These are phyloP conservation scores for Odontophorus gujanensis DNA, from an alignment of 2,113 vertebrate genomes.

Conservation along the genomic window DNA sequence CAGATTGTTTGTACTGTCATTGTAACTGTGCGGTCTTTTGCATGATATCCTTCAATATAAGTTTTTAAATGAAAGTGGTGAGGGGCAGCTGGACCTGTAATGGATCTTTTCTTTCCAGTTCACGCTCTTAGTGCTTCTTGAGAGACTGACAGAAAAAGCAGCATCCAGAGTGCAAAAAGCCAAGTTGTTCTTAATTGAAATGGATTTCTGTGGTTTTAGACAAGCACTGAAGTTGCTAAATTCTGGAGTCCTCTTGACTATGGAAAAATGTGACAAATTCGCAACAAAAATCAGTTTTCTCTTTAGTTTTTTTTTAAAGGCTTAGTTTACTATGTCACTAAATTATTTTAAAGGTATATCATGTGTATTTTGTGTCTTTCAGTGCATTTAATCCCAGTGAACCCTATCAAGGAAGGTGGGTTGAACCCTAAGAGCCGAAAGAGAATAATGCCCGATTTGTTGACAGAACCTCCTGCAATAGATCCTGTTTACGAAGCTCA, in stretches of 20 bases:
- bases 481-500: conserved; percentile 89
- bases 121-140: background rate
- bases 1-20: background rate
- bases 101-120: background rate
- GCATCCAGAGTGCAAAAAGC: background rate
- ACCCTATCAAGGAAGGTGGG: conserved; percentile 78
- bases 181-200: background rate
- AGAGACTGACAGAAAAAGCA: background rate
- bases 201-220: background rate
- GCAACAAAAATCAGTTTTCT: rapidly evolving
- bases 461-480: conserved; percentile 82
- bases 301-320: background rate
- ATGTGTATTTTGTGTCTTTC: conserved; percentile 1
- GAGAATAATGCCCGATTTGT: conserved; percentile 85
- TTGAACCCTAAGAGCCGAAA: conserved; percentile 88
- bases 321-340: background rate
- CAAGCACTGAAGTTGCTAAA: background rate
- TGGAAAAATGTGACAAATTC: background rate
- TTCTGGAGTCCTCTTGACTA: background rate
- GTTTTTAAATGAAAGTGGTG: background rate
- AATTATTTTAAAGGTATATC: background rate
- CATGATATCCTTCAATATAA: background rate
- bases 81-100: background rate
- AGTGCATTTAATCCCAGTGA: conserved; percentile 90
- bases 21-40: background rate